Conservation (phyloP, 2,888 invertebrate genomes). For the Netelia melanura region DNA sequence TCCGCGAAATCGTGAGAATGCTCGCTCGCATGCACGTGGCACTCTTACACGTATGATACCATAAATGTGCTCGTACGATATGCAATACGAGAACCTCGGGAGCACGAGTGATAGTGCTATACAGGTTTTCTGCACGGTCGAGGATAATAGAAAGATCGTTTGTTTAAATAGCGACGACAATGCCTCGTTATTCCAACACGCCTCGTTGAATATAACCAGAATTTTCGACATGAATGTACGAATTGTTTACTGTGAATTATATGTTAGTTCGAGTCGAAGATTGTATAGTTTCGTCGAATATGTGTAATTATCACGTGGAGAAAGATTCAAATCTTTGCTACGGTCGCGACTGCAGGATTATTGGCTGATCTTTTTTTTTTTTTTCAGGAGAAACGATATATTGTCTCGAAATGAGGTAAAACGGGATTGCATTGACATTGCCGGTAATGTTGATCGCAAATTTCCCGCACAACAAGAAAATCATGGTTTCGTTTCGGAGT, state of each 20-base stretch:
- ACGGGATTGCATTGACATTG: too few relatives aligned
- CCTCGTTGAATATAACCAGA: conserved; percentile 35
- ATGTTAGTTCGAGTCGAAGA: neutral
- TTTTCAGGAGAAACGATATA: too few relatives aligned
- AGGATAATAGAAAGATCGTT: conserved; percentile 62
- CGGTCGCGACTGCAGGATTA: too few relatives aligned
- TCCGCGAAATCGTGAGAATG: conserved; percentile 64
- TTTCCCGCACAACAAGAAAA: too few relatives aligned
- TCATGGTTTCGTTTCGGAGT: too few relatives aligned
- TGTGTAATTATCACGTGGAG: neutral
- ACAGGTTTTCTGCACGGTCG: conserved; percentile 27
- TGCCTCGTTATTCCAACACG: conserved; percentile 56
- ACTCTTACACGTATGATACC: neutral
- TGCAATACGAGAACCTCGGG: conserved; percentile 20
- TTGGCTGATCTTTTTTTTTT: too few relatives aligned
- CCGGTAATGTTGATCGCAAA: too few relatives aligned
- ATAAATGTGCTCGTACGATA: conserved; percentile 18
- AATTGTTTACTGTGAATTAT: neutral
- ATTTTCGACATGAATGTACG: conserved; percentile 8
- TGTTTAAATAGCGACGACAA: conserved; percentile 61
- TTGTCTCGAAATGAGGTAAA: too few relatives aligned
- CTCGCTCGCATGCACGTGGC: conserved; percentile 33
- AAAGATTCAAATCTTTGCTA: too few relatives aligned
- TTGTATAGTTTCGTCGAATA: neutral
- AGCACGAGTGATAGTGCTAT: conserved; percentile 7